phyloP scores from a whole-genome alignment of 2,113 vertebrate species.

The Ceyx melanurus region DNA sequence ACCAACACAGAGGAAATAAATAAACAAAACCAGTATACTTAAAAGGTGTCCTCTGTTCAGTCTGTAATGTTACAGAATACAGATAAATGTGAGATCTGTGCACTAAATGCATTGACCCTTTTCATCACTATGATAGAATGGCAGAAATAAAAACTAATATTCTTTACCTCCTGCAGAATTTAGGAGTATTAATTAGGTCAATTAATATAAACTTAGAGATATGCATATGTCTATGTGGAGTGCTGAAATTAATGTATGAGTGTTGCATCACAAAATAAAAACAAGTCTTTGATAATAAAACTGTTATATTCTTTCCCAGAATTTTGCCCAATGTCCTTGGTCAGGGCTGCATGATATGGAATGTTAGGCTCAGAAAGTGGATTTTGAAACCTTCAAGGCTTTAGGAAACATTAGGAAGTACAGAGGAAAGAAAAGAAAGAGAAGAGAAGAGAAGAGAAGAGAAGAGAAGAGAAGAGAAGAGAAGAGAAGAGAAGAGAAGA shows the following conservation, averaged over 20 bases:
- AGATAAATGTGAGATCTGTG: background rate
- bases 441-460: no score
- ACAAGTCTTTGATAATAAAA: background rate
- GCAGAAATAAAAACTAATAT: background rate
- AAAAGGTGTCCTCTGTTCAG: background rate
- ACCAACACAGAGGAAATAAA: no score
- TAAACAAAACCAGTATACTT: background rate
- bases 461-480: no score
- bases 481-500: no score
- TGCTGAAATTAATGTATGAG: background rate
- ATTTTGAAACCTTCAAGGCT: background rate
- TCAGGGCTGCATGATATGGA: fast-evolving
- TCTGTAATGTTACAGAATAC: background rate
- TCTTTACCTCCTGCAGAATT: background rate
- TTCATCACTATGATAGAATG: background rate
- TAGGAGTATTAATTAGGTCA: background rate
- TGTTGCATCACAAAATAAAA: background rate
- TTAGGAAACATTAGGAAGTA: background rate
- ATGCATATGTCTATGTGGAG: background rate
- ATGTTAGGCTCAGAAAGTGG: background rate
- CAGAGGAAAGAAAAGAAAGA: no score
- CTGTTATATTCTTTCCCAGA: background rate
- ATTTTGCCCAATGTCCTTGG: background rate
- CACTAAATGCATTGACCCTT: background rate
- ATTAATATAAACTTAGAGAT: background rate